Evolutionary conservation across 1,140 invertebrate species (phyloP), one percentile per base, ranked within the genome.

Genomic region (Spodoptera litura): DNA sequence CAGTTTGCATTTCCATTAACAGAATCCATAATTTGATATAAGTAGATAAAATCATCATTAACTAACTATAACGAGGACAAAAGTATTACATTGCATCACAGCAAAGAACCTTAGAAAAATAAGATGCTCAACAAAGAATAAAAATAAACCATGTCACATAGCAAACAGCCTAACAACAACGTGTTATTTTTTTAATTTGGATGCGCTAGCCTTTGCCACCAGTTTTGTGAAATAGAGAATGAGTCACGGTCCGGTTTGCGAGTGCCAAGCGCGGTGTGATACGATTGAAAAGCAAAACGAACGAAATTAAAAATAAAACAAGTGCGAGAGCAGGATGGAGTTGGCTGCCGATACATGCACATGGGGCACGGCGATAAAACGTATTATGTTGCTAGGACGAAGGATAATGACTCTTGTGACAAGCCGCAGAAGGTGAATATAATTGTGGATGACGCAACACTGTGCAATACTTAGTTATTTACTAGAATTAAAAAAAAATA

Each of bases 171-270:
- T 64, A 64, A 35, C 61, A 38, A 15, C 20, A n/a, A 20, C 13
- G 12, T 35, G 15, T 15, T 4, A 44, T 58, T 72, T 72, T 15
- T 12, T 27, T 53, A 52, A 44, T 64, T 51, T 35, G 27, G 27
- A 75, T 61, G 20, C 59, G 44, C 56, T 62, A 61, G 49, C 13
- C 25, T 35, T 44, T 59, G 20, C 49, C 59, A 20, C 59, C 73
- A 53, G 51, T 75, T 75, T 53, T 64, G 44, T 75, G 59, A 59
- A 64, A 75, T 75, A 75, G 68, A 5, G 35, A 35, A 35, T 80
- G 79, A 80, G 73, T 80, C 79, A 80, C 52, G 52, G 68, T 72
- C 73, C 79, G 73, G 79, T 80, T 80, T 80, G 59, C 59, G 62
- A 71, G 79, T 80, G 79, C 73, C 73, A 80, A 76, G 79, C 79